Evolutionary conservation across 2,888 invertebrate genomes (phyloP).

Genomic region (Amphipyra tragopoginis): DNA sequence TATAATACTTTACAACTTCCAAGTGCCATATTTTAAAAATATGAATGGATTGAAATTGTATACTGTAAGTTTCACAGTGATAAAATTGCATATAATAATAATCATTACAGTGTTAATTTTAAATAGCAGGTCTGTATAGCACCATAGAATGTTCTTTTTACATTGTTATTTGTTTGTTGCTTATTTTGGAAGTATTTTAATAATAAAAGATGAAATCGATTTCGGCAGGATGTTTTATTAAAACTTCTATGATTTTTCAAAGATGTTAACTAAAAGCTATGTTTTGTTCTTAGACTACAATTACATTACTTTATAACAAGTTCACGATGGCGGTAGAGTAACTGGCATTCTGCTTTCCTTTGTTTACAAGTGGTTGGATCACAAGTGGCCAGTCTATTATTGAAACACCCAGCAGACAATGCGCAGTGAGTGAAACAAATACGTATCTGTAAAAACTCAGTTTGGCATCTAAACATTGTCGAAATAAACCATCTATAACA

Average conservation of each 20-base stretch:
- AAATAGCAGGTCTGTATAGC: constrained; percentile 78
- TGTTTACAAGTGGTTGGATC: constrained; percentile 1
- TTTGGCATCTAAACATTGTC: constrained; percentile 67
- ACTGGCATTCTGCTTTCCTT: constrained; percentile 32
- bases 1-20: constrained; percentile 58
- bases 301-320: constrained; percentile 54
- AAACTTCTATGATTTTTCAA: constrained; percentile 76
- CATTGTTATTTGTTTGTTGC: constrained; percentile 90
- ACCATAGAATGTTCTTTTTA: constrained; percentile 82
- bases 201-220: constrained; percentile 82
- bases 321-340: constrained; percentile 34
- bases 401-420: constrained; percentile 12
- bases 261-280: constrained; percentile 70
- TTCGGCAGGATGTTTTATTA: constrained; percentile 84
- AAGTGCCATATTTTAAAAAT: constrained; percentile 72
- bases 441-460: constrained; percentile 59
- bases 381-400: background rate
- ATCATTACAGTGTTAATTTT: constrained; percentile 78
- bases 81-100: constrained; percentile 58
- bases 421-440: constrained; percentile 41
- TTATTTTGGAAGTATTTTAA: constrained; percentile 89
- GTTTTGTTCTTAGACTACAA: constrained; percentile 56
- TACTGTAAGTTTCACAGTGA: constrained; percentile 52
- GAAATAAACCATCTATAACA: constrained; percentile 52
- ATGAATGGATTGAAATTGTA: constrained; percentile 56